Evolutionary conservation across 1,140 invertebrate genomes (phyloP), one percentile per base, ranked within the genome.

Genomic region (Cherax destructor): DNA sequence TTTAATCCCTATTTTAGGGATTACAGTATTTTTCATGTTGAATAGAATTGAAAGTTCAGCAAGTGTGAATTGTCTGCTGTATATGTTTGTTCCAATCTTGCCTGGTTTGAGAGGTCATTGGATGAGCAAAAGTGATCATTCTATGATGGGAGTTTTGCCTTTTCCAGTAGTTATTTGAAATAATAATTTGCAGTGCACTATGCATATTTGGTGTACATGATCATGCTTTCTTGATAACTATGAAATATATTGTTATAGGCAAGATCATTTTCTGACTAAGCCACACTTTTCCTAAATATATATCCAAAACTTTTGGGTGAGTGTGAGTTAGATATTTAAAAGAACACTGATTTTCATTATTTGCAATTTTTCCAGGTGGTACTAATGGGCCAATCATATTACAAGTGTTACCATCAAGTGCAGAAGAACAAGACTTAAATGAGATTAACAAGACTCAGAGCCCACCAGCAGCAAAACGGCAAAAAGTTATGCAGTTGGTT

Each of bases 401-500:
- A 18, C 89, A 91, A 72, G 83, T 91, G 49, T 77, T 91, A 74
- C 61, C 83, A 78, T 56, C 77, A n/a, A 41, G 77, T 87, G 89
- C 24, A 50, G 77, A 61, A 11, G 88, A 91, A 52, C 30, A 69
- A 24, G 18, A 11, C 10, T 72, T 80, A 11, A 52, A 79, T 78
- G 83, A 85, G n/a, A 30, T 61, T 41, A 50, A 90, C 56, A 74
- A n/a, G 47, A 83, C 21, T 47, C 16, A 16, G 18, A 50, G 30
- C 56, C 89, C 74, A 85, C 52, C 88, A 56, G 49, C 77, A 56
- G 16, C 69, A 7, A 91, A 91, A 65, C 72, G 83, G 49, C 89
- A 91, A 47, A 91, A 86, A 69, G 65, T 86, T 11, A 86, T 91
- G 83, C 89, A 91, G 41, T 52, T 91, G 83, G 83, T 91, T 21